Evolutionary conservation across 2,888 invertebrate species (phyloP).

Genomic region (Apamea sordens): DNA sequence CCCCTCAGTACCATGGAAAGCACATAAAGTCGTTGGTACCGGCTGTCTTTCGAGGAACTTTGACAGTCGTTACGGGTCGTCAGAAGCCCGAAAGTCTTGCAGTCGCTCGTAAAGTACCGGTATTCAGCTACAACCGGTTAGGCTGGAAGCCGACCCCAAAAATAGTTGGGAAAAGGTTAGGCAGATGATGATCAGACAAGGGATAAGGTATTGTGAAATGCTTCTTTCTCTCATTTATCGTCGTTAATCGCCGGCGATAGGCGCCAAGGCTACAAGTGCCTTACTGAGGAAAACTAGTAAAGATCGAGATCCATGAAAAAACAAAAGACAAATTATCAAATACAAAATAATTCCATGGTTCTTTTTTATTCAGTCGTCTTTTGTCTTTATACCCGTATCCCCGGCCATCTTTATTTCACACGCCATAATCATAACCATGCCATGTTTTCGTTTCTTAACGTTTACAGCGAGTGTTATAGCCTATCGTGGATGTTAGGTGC

Average conservation of each 20-base stretch:
- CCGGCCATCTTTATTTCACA: constrained; percentile 33
- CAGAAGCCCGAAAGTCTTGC: not conserved
- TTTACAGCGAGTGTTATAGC: constrained; percentile 46
- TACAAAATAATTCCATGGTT: not conserved
- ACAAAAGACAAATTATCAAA: not conserved
- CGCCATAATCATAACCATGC: constrained; percentile 53
- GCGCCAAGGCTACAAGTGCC: not conserved
- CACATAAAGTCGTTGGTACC: too few species aligned
- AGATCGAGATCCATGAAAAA: not conserved
- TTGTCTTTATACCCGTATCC: constrained; percentile 32
- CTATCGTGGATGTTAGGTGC: constrained; percentile 56
- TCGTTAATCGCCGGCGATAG: too few species aligned
- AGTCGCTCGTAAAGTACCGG: not conserved
- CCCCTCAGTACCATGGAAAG: not conserved
- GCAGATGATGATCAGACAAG: not conserved
- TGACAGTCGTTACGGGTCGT: not conserved
- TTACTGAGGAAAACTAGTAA: not conserved
- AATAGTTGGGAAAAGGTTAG: not conserved
- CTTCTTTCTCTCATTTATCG: too few species aligned
- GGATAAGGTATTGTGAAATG: too few species aligned
- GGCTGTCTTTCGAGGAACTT: not conserved
- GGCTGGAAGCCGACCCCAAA: too few species aligned
- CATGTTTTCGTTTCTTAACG: constrained; percentile 57
- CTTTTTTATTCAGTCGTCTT: constrained; percentile 25
- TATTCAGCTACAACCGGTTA: not conserved